Evolutionary conservation across 64 coral and sea anemone species (phyloP), one percentile per base, ranked within the genome.

Genomic region (Pocillopora verrucosa): DNA sequence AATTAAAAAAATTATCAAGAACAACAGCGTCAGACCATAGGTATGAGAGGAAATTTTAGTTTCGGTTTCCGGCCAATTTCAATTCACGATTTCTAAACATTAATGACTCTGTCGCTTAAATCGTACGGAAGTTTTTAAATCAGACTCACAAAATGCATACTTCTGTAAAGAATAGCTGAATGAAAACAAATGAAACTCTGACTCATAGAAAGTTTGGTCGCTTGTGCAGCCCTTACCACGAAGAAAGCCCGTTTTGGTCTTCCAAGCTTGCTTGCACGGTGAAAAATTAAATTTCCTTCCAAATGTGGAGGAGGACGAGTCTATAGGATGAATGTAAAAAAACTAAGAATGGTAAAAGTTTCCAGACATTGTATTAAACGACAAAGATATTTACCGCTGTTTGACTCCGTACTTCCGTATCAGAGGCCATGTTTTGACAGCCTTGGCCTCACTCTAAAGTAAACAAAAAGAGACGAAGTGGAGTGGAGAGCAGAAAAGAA

Each of bases 261-360:
- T 70, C 64, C 64, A 15, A 84, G 26, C 64, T 72, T 84, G 1
- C 36, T 14, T 70, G 63, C 19, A 25, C 63, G 68, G 63, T 84
- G 82, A 72, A 72, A 65, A 38, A 84, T 0, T 37, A 84, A 41
- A 84, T 84, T 84, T 26, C 82, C 82, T 65, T 84, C 37, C 56
- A 84, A n/a, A 70, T 84, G 82, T 56, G 36, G 82, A 70, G 82
- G 82, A 16, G 64, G 82, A 56, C 82, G 82, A 84, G 10, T 70
- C 82, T 84, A 72, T 57, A 51, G 75, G 9, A 59, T 26, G 6
- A 26, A 26, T 56, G 13, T 13, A 84, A 5, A 14, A 25, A 56
- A 22, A 19, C 20, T 56, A 38, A 65, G 37, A 69, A 2, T 11
- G 9, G 24, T 22, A 19, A 69, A 22, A 11, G 65, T 69, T 63